A percentile compares a stretch with the other conserved stretches of the same genome.
These are phyloP conservation scores for Struthio camelus DNA, from an alignment of 2,113 vertebrate genomes.

Conservation along the genomic window DNA sequence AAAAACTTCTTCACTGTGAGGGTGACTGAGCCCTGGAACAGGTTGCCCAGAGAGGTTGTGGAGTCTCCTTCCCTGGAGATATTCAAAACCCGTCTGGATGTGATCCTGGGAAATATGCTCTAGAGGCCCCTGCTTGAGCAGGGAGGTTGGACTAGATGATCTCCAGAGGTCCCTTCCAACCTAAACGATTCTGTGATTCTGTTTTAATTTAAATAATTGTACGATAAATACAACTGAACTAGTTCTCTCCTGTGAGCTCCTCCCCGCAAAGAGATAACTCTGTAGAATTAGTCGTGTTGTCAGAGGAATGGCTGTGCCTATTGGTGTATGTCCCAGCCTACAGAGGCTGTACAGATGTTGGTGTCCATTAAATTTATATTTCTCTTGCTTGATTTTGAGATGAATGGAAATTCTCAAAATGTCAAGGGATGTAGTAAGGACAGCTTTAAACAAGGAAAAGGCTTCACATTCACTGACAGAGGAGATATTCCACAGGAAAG, in stretches of 20 bases:
- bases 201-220: slow-evolving; percentile 65
- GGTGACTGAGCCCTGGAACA: too few species aligned
- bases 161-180: too few species aligned
- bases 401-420: slow-evolving; percentile 47
- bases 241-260: too few species aligned
- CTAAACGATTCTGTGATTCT: too few species aligned
- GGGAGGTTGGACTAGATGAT: too few species aligned
- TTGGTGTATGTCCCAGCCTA: slow-evolving; percentile 1
- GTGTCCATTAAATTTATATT: slow-evolving; percentile 32
- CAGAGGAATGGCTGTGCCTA: background rate
- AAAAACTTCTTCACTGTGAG: too few species aligned
- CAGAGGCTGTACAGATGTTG: slow-evolving; percentile 63
- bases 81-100: too few species aligned
- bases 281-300: background rate
- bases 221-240: background rate
- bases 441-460: background rate
- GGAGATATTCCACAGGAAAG: background rate
- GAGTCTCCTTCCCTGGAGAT: too few species aligned
- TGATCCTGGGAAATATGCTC: too few species aligned
- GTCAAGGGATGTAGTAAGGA: slow-evolving; percentile 37
- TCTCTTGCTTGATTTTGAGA: slow-evolving; percentile 45
- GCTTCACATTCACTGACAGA: background rate
- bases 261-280: background rate
- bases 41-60: too few species aligned
- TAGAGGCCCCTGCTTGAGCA: too few species aligned